Evolutionary conservation across 2,888 invertebrate genomes (phyloP), one percentile per base, ranked within the genome.

Genomic region (Eremobia ochroleuca): DNA sequence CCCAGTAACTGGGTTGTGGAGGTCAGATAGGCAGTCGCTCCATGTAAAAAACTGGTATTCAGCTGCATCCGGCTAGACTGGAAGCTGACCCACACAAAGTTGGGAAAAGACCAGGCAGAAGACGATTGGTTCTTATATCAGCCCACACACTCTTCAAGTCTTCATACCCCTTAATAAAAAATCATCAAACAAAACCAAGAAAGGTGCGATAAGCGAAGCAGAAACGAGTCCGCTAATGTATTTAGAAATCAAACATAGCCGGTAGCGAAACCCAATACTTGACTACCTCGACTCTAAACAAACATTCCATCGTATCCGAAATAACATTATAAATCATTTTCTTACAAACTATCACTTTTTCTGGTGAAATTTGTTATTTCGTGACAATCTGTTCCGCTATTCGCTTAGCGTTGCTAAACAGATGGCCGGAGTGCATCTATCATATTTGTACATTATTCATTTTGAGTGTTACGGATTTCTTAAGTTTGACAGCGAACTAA

Each of bases 351-450:
- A 85, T 87, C 87, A 87, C 93, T 95, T 96, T 96, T 96, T 93
- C 81, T 93, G 90, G 89, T 89, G 90, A 94, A 96, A 96, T 96
- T 95, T 95, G 96, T 96, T 94, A 95, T 95, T 95, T 95, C 94
- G 92, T 95, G 95, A 95, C 96, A 95, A 95, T 96, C 96, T 95
- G 97, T 97, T 97, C 96, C 96, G 97, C 95, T 97, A 96, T 97
- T 97, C 96, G 96, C 96, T 96, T 94, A 94, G 92, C 91, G 94
- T 95, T 92, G 82, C 92, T 90, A 94, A 96, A 95, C 97, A 97
- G 94, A 96, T 96, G 96, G 92, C 87, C 79, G 85, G 82, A 79
- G 83, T 78, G 87, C 94, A 95, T 96, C 92, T 92, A 95, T 96
- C 96, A 96, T 95, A 91, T 93, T 91, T 85, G 89, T 87, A 91